Base-by-base conservation (phyloP, 2,888 invertebrate genomes). In the Terebella lapidaria region DNA sequence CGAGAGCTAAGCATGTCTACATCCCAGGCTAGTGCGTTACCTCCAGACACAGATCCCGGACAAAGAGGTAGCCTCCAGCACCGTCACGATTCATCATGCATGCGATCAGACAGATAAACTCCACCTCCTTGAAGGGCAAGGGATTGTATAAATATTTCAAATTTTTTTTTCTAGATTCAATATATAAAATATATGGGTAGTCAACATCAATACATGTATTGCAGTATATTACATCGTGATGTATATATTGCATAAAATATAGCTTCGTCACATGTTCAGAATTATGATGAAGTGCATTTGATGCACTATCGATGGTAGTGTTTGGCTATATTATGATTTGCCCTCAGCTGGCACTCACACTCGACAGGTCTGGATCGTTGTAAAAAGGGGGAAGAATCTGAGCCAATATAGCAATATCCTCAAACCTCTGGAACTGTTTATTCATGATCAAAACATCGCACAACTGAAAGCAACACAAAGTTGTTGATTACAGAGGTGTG, bases 361-460 rank as follows among this genome's bases (percentile, higher is more conserved):
- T 10, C 42, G n/a, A 35, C n/a, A 35, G 10, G 10, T 35, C n/a
- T 10, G 42, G 10, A 35, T 35, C 42, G n/a, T 35, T 35, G 42
- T 15, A 10, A 35, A 82, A 71, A 86, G 88, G 67, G 3, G 77
- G 77, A 1, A 92, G 91, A 30, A 89, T 86, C 57, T 92, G 82
- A 46, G 89, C 90, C 62, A 89, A 88, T 73, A 90, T 90, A 53
- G 89, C 84, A 18, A 93, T 82, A 68, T 89, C 86, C 75, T 92
- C 87, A 75, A 92, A 83, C 3, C 86, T 81, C 56, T 85, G 85
- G 71, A 84, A 89, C 68, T 86, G 83, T 65, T 86, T 85, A 59
- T 85, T 77, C 46, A 86, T 81, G 65, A 84, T 68, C 59, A 83
- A 65, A 15, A 70, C 83, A 10, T 84, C 81, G 57, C 90, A 84